These are phyloP conservation scores for Otolemur garnettii DNA, from an alignment of 2,113 vertebrate species.

Conservation along the genomic window DNA sequence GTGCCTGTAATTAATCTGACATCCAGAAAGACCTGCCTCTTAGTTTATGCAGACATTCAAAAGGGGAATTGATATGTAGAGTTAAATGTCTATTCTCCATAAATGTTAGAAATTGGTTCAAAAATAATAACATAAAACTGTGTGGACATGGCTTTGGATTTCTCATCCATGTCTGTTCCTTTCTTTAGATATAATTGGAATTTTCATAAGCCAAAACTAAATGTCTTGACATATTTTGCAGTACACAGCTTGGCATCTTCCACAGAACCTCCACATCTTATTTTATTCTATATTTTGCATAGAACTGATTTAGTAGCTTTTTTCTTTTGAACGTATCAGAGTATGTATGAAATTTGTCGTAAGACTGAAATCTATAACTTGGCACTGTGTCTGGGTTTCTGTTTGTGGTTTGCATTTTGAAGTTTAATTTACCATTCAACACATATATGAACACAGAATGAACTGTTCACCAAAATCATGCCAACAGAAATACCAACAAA, in stretches of 20 bases:
- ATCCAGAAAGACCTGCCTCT: conserved; percentile 80
- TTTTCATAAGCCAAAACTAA: conserved; percentile 80
- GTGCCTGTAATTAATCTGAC: conserved; percentile 79
- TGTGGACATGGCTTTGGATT: conserved; percentile 71
- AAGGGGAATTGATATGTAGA: conserved; percentile 80
- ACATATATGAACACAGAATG: neutral
- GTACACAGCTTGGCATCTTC: conserved; percentile 65
- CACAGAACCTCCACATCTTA: neutral
- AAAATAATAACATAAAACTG: conserved; percentile 68
- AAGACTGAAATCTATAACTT: conserved; percentile 79
- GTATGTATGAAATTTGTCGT: conserved; percentile 78
- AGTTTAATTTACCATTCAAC: conserved; percentile 53
- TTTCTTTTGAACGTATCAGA: conserved; percentile 65
- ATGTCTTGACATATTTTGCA: conserved; percentile 70
- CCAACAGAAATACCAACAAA: conserved; percentile 56
- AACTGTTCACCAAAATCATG: conserved; percentile 52
- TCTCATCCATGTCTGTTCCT: conserved; percentile 71
- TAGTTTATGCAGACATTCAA: conserved; percentile 83
- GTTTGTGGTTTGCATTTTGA: conserved; percentile 78
- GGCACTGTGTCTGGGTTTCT: conserved; percentile 79
- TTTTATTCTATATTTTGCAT: conserved; percentile 38
- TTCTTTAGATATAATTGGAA: conserved; percentile 71
- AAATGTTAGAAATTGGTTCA: conserved; percentile 74
- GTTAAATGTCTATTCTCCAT: conserved; percentile 79
- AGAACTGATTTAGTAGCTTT: conserved; percentile 28